These are phyloP conservation scores for Hypocryptadius cinnamomeus DNA, from an alignment of 2,113 vertebrate genomes.

Conservation along the genomic window DNA sequence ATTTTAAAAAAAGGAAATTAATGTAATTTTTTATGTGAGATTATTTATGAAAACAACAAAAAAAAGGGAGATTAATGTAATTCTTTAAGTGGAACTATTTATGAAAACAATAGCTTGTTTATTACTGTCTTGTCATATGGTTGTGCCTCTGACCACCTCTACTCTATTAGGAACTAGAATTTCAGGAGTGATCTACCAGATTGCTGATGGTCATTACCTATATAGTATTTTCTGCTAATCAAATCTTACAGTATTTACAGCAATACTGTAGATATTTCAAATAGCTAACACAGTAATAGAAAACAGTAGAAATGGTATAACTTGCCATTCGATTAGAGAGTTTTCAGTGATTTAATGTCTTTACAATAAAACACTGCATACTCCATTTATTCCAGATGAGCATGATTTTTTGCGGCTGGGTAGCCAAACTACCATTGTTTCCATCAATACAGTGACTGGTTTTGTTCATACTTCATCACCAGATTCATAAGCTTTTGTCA, in stretches of 20 bases:
- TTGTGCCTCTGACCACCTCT: not conserved
- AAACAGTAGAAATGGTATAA: not conserved
- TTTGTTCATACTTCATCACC: not conserved
- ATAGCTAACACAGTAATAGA: not conserved
- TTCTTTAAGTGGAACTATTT: not conserved
- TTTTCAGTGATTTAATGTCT: not conserved
- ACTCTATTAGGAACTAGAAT: not conserved
- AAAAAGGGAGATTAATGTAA: not conserved
- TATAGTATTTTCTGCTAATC: not conserved
- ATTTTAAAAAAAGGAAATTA: no score
- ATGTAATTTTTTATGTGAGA: fast-evolving
- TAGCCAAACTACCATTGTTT: not conserved
- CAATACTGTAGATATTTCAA: not conserved
- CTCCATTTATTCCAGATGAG: not conserved
- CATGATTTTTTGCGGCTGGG: not conserved
- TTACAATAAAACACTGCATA: not conserved
- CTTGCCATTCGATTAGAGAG: not conserved
- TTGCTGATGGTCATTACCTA: not conserved
- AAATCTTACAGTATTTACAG: not conserved
- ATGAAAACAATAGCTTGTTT: not conserved
- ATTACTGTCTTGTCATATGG: not conserved
- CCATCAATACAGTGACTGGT: not conserved
- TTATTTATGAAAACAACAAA: no score
- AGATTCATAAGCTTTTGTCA: not conserved
- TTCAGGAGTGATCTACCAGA: not conserved